Conservation (phyloP, 2,888 invertebrate genomes). For the Rotaria macrura region DNA sequence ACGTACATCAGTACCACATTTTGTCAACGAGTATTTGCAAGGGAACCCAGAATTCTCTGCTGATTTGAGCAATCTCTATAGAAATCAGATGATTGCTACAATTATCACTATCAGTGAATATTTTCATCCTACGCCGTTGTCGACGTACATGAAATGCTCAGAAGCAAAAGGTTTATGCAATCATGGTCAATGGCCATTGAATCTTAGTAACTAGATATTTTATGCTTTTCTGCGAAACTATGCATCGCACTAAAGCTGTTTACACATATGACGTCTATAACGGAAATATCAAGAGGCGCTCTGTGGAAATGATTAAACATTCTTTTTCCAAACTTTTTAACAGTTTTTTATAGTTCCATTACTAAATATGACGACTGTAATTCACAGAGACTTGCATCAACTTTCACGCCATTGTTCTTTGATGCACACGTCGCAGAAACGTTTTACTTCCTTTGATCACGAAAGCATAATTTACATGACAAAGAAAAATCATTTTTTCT, state of each 20-base stretch:
- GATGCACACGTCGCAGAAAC: no score
- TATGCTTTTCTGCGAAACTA: background rate
- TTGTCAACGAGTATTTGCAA: background rate
- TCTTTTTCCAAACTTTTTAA: no score
- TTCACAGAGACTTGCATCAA: no score
- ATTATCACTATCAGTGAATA: background rate
- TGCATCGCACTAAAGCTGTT: background rate
- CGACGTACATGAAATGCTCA: background rate
- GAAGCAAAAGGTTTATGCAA: background rate
- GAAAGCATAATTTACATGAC: no score
- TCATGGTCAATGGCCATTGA: background rate
- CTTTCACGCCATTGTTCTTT: no score
- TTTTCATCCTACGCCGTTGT: background rate
- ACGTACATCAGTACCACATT: background rate
- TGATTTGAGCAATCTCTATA: background rate
- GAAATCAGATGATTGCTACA: background rate
- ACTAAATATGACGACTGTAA: no score
- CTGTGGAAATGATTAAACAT: no score
- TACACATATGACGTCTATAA: background rate
- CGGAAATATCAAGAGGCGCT: no score
- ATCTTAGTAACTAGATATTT: background rate
- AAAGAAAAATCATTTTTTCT: no score
- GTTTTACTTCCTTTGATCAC: no score
- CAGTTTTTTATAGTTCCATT: no score
- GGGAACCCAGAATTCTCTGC: background rate